Percentiles rank a stretch among this genome's conserved stretches.
phyloP scores from a whole-genome alignment of 2,888 invertebrate species.

The Acanthococcus lagerstroemiae region DNA sequence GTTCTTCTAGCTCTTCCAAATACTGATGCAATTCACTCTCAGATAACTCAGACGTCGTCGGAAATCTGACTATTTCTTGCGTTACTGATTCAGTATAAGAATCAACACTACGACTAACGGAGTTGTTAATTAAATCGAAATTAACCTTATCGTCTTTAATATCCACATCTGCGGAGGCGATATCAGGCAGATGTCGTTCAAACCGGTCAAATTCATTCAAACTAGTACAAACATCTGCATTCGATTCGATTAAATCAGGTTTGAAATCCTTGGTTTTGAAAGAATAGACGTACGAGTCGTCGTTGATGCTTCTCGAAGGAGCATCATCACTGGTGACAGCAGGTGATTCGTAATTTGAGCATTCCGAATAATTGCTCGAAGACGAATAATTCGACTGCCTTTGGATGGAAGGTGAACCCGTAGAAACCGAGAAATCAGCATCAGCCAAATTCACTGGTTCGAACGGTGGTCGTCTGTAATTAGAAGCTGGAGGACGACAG shows the following conservation, averaged over 20 bases:
- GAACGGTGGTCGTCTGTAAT: constrained; percentile 38
- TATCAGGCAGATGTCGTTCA: constrained; percentile 24
- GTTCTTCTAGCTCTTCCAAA: constrained; percentile 43
- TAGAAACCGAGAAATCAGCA: constrained; percentile 37
- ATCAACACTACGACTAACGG: not conserved
- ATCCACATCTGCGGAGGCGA: constrained; percentile 12
- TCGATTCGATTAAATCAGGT: constrained; percentile 32
- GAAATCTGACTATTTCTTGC: constrained; percentile 7
- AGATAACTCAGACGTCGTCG: constrained; percentile 39
- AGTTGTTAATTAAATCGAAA: not conserved
- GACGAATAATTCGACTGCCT: not conserved
- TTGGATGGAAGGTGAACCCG: not conserved
- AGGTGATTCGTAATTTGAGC: not conserved
- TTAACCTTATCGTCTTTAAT: not conserved
- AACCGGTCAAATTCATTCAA: not conserved
- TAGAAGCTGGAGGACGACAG: constrained; percentile 34
- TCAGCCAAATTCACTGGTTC: constrained; percentile 40
- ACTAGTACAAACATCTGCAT: constrained; percentile 13
- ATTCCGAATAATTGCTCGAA: not conserved
- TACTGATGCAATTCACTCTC: constrained; percentile 43
- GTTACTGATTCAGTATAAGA: not conserved
- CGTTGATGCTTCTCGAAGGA: too few relatives aligned
- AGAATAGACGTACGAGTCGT: not conserved
- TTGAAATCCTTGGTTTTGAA: constrained; percentile 17
- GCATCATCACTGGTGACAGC: too few relatives aligned